A percentile compares a stretch with the other conserved stretches of the same genome.
Conservation (phyloP, 2,113 vertebrate species). For the Rana temporaria region DNA sequence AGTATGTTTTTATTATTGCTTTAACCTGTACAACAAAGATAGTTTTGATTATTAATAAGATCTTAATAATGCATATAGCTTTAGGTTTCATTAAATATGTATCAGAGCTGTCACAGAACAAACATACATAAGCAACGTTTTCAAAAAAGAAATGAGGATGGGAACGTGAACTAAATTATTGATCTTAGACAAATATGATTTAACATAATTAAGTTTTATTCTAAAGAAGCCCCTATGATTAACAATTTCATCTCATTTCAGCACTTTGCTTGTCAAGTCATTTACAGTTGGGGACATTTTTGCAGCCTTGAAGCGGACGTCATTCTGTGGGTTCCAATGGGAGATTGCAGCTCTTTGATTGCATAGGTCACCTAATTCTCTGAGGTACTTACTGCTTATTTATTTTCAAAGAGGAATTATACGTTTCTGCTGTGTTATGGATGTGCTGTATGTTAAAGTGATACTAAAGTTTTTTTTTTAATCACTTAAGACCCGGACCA, state of each 20-base stretch:
- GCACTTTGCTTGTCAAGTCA: not conserved
- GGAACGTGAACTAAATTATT: not conserved
- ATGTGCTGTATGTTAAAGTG: not conserved
- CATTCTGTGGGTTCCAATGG: not conserved
- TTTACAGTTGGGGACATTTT: not conserved
- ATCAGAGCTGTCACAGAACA: conserved; percentile 1
- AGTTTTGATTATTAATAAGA: conserved; percentile 1
- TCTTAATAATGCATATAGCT: conserved; percentile 5
- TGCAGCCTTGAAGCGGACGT: not conserved
- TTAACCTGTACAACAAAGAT: not conserved
- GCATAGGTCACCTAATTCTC: conserved; percentile 6
- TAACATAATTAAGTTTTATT: too few relatives aligned
- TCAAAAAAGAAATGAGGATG: not conserved
- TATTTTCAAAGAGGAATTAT: not conserved
- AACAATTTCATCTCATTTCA: too few relatives aligned
- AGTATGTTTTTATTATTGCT: not conserved
- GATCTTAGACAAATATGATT: too few relatives aligned
- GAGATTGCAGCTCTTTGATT: not conserved
- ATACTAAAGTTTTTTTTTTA: too few relatives aligned
- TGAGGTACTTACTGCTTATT: not conserved
- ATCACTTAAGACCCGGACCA: too few relatives aligned
- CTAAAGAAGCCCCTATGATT: too few relatives aligned
- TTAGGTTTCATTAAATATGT: not conserved
- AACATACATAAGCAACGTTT: not conserved
- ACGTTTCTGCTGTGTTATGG: not conserved